A percentile compares a stretch with the other conserved stretches of the same genome.
Conservation (phyloP, 2,113 vertebrate species). For the Physeter macrocephalus region DNA sequence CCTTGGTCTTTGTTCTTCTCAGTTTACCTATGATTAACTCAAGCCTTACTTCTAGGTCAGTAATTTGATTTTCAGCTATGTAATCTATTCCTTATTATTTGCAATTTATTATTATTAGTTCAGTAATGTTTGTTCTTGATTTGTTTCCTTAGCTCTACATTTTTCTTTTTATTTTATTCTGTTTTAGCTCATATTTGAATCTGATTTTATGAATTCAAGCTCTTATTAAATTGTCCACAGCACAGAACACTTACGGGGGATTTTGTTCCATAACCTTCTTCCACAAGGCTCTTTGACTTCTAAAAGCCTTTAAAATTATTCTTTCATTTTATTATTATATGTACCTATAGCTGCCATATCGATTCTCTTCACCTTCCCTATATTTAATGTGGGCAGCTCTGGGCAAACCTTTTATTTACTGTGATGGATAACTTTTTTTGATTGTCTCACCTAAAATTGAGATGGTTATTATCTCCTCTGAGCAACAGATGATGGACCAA, state of each 20-base stretch:
- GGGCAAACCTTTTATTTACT: neutral
- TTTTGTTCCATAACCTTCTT: neutral
- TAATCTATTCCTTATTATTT: neutral
- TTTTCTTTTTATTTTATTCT: neutral
- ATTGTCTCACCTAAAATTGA: neutral
- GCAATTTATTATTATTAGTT: neutral
- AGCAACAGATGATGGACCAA: neutral
- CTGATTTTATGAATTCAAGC: neutral
- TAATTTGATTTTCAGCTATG: neutral
- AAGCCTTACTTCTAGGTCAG: neutral
- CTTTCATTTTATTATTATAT: neutral
- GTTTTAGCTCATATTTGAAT: conserved; percentile 2
- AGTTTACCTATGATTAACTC: neutral
- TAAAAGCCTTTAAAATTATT: neutral
- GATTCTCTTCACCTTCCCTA: neutral
- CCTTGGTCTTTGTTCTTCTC: neutral
- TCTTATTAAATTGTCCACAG: neutral
- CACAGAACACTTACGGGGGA: neutral
- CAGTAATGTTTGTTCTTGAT: neutral
- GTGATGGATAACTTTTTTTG: neutral
- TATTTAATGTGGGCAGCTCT: neutral
- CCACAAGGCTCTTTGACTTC: neutral
- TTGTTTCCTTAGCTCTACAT: neutral
- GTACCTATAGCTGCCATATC: neutral
- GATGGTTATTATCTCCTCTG: neutral